These are phyloP conservation scores for Saccopteryx bilineata DNA, from an alignment of 2,113 vertebrate genomes.

Conservation along the genomic window DNA sequence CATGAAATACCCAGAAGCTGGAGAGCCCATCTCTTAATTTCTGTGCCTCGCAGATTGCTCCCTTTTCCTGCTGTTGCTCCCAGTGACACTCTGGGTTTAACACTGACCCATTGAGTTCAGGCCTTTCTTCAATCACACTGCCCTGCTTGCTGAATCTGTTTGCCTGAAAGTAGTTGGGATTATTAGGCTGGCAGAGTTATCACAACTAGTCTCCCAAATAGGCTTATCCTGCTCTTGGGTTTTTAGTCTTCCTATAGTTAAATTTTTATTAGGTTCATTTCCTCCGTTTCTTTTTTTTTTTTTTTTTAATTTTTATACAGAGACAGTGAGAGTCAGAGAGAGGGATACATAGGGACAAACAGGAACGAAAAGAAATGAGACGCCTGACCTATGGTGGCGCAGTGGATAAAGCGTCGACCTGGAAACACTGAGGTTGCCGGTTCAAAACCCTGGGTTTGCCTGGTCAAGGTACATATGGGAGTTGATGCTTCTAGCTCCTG, in stretches of 20 bases:
- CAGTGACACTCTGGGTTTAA: not conserved
- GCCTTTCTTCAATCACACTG: not conserved
- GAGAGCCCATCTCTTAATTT: not conserved
- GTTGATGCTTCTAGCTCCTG: too few relatives aligned
- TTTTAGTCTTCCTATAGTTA: not conserved
- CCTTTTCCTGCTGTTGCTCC: not conserved
- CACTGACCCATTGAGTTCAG: not conserved
- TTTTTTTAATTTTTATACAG: too few relatives aligned
- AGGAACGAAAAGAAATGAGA: too few relatives aligned
- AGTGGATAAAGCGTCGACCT: too few relatives aligned
- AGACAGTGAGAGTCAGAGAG: too few relatives aligned
- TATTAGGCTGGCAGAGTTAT: not conserved
- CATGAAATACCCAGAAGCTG: not conserved
- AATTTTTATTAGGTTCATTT: not conserved
- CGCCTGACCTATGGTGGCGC: too few relatives aligned
- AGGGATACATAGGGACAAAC: too few relatives aligned
- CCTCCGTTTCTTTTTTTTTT: not conserved
- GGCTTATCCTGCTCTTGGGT: not conserved
- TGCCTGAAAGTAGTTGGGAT: too few relatives aligned
- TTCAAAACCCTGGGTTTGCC: too few relatives aligned
- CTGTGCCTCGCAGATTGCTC: not conserved
- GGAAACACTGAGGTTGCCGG: too few relatives aligned
- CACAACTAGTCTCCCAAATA: not conserved
- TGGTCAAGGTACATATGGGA: too few relatives aligned
- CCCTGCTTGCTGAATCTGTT: not conserved